Percentiles rank a stretch among this genome's conserved stretches.
phyloP scores from a whole-genome alignment of 2,797 vertebrate genomes.

The Anguilla pacifica region DNA sequence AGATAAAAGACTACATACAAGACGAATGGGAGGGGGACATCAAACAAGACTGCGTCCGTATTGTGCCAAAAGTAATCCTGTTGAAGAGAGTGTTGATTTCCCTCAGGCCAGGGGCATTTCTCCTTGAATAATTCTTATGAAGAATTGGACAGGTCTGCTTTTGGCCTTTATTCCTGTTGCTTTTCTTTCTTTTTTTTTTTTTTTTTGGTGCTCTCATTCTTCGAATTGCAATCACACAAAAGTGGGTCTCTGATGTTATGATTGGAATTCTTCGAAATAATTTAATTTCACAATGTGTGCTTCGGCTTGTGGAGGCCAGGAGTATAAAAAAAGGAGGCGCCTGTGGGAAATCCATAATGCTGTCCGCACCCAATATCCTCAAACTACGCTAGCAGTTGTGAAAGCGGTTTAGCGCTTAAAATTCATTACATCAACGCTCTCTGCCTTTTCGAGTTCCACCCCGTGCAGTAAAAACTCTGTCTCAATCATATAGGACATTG shows the following conservation, averaged over 20 bases:
- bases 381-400: conserved; percentile 58
- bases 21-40: conserved; percentile 96
- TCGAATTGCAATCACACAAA: conserved; percentile 55
- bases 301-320: conserved; percentile 52
- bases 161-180: conserved; percentile 60
- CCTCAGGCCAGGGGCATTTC: conserved; percentile 86
- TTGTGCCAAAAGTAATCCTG: conserved; percentile 94
- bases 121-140: conserved; percentile 88
- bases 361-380: conserved; percentile 51
- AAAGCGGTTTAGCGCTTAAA: conserved; percentile 64
- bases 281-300: conserved; percentile 67
- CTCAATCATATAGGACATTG: conserved; percentile 41
- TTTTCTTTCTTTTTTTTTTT: conserved; percentile 1
- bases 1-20: conserved; percentile 97
- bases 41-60: conserved; percentile 94
- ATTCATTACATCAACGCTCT: conserved; percentile 53
- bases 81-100: conserved; percentile 92
- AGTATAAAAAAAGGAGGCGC: conserved; percentile 51
- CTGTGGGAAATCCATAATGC: conserved; percentile 64
- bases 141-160: conserved; percentile 69
- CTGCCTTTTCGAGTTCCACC: not conserved
- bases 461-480: not conserved
- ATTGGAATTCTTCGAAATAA: conserved; percentile 72
- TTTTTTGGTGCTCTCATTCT: conserved; percentile 43
- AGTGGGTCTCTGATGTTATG: conserved; percentile 59